Evolutionary conservation across 2,113 vertebrate species (phyloP), one percentile per base, ranked within the genome.

Genomic region (Thryonomys swinderianus): DNA sequence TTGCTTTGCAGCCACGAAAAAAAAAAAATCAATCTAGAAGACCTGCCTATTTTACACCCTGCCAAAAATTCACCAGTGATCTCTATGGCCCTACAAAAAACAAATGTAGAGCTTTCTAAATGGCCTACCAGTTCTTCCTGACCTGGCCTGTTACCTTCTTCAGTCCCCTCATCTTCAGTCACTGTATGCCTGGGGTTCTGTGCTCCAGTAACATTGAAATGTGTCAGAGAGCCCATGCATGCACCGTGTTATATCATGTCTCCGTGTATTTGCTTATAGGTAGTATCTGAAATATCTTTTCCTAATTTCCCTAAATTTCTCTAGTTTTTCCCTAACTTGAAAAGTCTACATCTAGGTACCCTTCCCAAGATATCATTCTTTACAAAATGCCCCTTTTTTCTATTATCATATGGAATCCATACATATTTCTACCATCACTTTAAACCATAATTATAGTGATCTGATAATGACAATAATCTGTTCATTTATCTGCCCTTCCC

Each of bases 171-270:
- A 37, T 37, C 67, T 45, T 27, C 42, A 17, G 0, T 81, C 71
- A 3, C 23, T 59, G 55, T 71, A 25, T 74, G 42, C 32, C 53
- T 34, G 7, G 76, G 51, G 69, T 21, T 48, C n/a, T n/a, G 3
- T 42, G 66, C 88, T 42, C 27, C 40, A 23, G 0, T 14, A 57
- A 42, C 64, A 40, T 2, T 12, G 40, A 48, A n/a, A 14, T 76
- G 76, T 51, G 11, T 4, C 5, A 13, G 27, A 32, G 25, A 94
- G 9, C n/a, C 55, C 2, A 1, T 27, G 12, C 6, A 1, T 11
- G 1, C 4, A 16, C 55, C 2, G 0, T 7, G 7, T 51, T 84
- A 0, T 32, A 6, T 14, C 25, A 2, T 1, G 2, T 74, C 23
- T 67, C 64, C 78, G 51, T 25, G 6, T 32, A 0, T 74, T 83